Evolutionary conservation across 1,140 invertebrate species (phyloP).

Genomic region (Pogonomyrmex californicus): DNA sequence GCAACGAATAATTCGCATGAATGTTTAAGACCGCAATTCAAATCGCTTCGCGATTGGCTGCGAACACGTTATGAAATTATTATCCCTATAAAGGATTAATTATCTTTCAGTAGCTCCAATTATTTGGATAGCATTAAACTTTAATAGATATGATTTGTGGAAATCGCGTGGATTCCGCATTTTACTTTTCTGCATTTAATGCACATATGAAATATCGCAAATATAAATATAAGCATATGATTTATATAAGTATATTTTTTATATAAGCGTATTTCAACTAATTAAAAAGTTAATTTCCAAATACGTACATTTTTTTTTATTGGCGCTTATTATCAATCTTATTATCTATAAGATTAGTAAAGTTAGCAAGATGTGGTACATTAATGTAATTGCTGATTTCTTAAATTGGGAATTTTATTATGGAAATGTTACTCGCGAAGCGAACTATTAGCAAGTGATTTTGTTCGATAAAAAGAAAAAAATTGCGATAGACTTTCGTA

Average conservation of each 20-base stretch:
- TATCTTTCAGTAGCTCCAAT: background rate
- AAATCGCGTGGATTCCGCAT: background rate
- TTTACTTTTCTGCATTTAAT: background rate
- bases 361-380: background rate
- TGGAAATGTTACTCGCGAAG: background rate
- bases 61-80: background rate
- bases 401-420: background rate
- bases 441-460: background rate
- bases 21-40: background rate
- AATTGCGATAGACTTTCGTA: constrained; percentile 10
- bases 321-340: background rate
- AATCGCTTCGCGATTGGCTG: background rate
- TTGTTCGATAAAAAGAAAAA: background rate
- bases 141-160: background rate
- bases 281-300: background rate
- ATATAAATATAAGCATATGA: too few relatives aligned
- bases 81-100: constrained; percentile 32
- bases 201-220: background rate
- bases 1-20: background rate
- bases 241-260: background rate
- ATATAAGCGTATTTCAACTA: background rate
- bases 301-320: background rate
- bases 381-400: background rate
- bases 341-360: background rate
- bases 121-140: constrained; percentile 4